Conservation (phyloP, 2,113 vertebrate genomes). For the Mormoops blainvillei region DNA sequence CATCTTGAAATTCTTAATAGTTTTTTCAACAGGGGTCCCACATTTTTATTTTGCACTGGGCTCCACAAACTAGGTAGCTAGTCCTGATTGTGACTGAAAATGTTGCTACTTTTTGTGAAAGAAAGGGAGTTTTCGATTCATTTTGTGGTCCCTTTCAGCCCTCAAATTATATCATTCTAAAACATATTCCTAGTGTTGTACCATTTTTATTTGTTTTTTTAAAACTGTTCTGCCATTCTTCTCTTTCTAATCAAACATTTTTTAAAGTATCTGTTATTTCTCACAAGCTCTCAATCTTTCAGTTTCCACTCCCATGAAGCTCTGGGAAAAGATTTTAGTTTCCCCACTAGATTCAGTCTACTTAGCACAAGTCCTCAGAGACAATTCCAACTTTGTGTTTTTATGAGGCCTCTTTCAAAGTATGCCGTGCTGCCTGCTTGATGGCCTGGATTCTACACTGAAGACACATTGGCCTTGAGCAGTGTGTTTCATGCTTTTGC, state of each 20-base stretch:
- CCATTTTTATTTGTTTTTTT: background rate
- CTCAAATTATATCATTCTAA: background rate
- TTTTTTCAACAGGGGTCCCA: background rate
- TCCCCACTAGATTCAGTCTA: background rate
- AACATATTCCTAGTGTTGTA: background rate
- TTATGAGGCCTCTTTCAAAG: constrained; percentile 43
- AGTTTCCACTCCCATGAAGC: background rate
- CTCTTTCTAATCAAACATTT: constrained; percentile 28
- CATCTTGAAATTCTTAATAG: background rate
- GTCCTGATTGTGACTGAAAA: background rate
- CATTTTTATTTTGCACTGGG: background rate
- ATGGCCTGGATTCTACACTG: background rate
- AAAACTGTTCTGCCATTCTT: background rate
- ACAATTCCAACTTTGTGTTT: constrained; percentile 9
- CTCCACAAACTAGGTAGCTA: background rate
- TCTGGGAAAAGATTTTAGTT: constrained; percentile 27
- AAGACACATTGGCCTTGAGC: background rate
- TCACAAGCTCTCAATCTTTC: constrained; percentile 46
- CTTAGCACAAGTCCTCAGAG: constrained; percentile 45
- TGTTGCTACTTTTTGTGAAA: background rate
- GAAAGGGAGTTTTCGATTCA: background rate
- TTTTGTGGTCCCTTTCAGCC: background rate
- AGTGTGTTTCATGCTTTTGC: constrained; percentile 13
- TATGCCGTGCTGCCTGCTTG: background rate
- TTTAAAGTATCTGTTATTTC: constrained; percentile 47